phyloP scores from a whole-genome alignment of 2,888 invertebrate genomes.

The Patella ulyssiponensis region DNA sequence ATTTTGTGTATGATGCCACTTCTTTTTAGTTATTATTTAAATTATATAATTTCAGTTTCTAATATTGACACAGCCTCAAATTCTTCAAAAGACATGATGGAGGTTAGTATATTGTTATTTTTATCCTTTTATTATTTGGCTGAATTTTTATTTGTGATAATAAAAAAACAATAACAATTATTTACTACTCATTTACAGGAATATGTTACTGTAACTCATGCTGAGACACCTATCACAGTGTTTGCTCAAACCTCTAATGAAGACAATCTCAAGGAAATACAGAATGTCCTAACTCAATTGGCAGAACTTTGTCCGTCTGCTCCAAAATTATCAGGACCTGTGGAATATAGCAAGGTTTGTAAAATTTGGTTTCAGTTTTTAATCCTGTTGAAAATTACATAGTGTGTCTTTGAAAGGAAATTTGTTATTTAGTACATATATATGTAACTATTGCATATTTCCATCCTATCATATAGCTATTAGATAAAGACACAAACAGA shows the following conservation, averaged over 20 bases:
- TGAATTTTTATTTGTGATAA: too few species aligned
- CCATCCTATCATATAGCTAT: too few species aligned
- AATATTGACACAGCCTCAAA: slow-evolving; percentile 6
- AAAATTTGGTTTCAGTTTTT: neutral
- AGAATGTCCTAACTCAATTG: slow-evolving; percentile 52
- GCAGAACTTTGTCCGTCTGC: slow-evolving; percentile 55
- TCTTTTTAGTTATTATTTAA: too few species aligned
- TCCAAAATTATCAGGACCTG: slow-evolving; percentile 42
- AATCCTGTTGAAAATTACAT: too few species aligned
- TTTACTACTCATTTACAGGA: slow-evolving; percentile 38
- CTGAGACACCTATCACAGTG: slow-evolving; percentile 57
- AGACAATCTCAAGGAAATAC: slow-evolving; percentile 49
- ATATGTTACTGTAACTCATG: slow-evolving; percentile 52
- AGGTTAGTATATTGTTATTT: neutral
- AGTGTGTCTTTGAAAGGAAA: too few species aligned
- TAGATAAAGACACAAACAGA: too few species aligned
- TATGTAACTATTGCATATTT: too few species aligned
- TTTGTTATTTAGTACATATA: too few species aligned
- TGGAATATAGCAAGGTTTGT: slow-evolving; percentile 55
- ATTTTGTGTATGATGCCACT: too few species aligned
- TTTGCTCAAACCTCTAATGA: slow-evolving; percentile 59
- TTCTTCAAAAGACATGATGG: neutral
- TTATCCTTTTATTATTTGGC: neutral
- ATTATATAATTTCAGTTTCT: neutral
- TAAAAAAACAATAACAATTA: neutral